A percentile compares a stretch with the other conserved stretches of the same genome.
phyloP scores from a whole-genome alignment of 2,888 invertebrate species.

The Cryptus armator region DNA sequence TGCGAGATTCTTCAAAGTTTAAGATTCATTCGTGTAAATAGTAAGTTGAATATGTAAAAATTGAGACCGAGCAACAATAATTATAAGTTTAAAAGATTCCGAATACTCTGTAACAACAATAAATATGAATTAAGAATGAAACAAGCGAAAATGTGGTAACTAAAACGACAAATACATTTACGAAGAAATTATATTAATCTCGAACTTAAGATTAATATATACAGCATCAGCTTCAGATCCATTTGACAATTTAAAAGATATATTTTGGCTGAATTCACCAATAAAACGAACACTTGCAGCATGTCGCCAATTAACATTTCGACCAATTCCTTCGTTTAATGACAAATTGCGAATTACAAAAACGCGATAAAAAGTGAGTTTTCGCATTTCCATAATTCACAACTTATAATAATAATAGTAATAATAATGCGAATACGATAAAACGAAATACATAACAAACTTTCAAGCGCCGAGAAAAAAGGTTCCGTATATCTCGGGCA shows the following conservation, averaged over 20 bases:
- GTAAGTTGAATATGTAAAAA: conserved; percentile 55
- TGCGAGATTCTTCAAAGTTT: conserved; percentile 57
- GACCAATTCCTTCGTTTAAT: not conserved
- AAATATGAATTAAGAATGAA: conserved; percentile 47
- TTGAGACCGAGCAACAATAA: conserved; percentile 45
- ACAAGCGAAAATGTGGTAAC: conserved; percentile 60
- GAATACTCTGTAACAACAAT: conserved; percentile 54
- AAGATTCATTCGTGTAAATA: conserved; percentile 63
- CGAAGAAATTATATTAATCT: conserved; percentile 24
- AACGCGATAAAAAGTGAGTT: not conserved
- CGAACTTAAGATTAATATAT: conserved; percentile 1
- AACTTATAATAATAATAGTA: no score
- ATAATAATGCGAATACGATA: no score
- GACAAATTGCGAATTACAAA: not conserved
- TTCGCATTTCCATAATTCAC: not conserved
- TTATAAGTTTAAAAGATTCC: conserved; percentile 37
- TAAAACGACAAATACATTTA: conserved; percentile 36
- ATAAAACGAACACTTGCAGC: not conserved
- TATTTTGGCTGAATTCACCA: conserved; percentile 2
- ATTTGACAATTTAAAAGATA: not conserved
- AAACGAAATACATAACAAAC: no score
- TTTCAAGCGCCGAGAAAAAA: not conserved
- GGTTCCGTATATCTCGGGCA: not conserved
- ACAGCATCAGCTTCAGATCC: not conserved
- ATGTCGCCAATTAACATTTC: not conserved